These are phyloP conservation scores for Linnaemya tessellans DNA, from an alignment of 2,888 invertebrate genomes.

Conservation along the genomic window DNA sequence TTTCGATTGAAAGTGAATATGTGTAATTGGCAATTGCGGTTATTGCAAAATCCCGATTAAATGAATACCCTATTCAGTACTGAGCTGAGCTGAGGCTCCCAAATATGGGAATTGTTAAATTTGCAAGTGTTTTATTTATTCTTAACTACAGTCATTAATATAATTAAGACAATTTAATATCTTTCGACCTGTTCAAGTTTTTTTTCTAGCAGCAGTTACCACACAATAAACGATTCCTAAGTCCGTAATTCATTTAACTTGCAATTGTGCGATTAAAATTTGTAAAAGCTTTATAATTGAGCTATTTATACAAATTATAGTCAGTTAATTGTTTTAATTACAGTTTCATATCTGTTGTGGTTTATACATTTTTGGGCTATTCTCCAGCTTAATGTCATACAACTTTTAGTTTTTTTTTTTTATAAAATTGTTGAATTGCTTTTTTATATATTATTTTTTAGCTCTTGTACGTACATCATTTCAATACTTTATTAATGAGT, in stretches of 20 bases:
- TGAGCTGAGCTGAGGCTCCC: too few species aligned
- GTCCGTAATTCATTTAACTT: background rate
- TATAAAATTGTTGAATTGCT: too few species aligned
- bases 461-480: too few species aligned
- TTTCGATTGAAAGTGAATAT: too few species aligned
- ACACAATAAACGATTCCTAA: background rate
- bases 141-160: background rate
- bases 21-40: too few species aligned
- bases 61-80: too few species aligned
- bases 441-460: too few species aligned
- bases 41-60: too few species aligned
- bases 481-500: too few species aligned
- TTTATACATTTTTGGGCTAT: conserved; percentile 20
- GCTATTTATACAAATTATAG: conserved; percentile 2
- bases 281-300: conserved; percentile 39
- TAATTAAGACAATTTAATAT: background rate
- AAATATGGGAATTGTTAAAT: too few species aligned
- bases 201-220: background rate
- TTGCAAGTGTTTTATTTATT: conserved; percentile 8
- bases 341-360: conserved; percentile 2
- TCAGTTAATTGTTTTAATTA: background rate
- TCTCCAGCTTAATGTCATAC: background rate
- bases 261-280: background rate
- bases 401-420: background rate
- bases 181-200: background rate